phyloP scores from a whole-genome alignment of 2,797 vertebrate species.

The Chloroceryle amazona region DNA sequence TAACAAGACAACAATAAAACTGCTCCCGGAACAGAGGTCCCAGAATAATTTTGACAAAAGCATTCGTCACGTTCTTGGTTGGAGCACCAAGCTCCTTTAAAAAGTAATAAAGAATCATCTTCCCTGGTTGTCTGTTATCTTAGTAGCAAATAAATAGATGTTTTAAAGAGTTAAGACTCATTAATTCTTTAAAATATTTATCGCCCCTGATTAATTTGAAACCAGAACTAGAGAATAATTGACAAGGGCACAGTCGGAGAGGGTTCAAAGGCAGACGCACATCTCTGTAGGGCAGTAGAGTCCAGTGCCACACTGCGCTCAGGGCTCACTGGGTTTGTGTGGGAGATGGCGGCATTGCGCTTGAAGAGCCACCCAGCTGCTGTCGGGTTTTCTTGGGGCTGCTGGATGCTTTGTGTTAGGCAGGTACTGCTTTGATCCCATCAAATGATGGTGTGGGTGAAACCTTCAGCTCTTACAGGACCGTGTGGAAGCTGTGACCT shows the following conservation, averaged over 20 bases:
- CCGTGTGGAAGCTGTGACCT: rapidly evolving
- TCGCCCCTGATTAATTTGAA: constrained; percentile 16
- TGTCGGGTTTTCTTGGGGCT: background rate
- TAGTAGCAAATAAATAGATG: background rate
- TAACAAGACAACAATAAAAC: background rate
- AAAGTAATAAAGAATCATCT: background rate
- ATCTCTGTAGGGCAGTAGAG: background rate
- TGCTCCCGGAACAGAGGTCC: background rate
- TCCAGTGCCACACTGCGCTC: background rate
- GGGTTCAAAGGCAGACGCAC: background rate
- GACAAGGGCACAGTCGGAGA: background rate
- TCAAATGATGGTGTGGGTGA: background rate
- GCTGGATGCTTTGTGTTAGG: background rate
- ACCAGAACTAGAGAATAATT: background rate
- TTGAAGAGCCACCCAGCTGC: background rate
- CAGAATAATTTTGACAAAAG: background rate
- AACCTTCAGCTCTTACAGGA: background rate
- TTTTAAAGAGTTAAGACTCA: background rate
- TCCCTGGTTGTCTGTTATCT: background rate
- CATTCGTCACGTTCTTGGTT: background rate
- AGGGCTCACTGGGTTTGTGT: background rate
- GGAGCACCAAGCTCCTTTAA: background rate
- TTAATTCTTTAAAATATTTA: background rate
- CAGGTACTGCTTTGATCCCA: background rate
- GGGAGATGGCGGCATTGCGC: background rate